Percentiles rank a stretch among this genome's conserved stretches.
phyloP scores from a whole-genome alignment of 2,888 invertebrate genomes.

The Actias luna region DNA sequence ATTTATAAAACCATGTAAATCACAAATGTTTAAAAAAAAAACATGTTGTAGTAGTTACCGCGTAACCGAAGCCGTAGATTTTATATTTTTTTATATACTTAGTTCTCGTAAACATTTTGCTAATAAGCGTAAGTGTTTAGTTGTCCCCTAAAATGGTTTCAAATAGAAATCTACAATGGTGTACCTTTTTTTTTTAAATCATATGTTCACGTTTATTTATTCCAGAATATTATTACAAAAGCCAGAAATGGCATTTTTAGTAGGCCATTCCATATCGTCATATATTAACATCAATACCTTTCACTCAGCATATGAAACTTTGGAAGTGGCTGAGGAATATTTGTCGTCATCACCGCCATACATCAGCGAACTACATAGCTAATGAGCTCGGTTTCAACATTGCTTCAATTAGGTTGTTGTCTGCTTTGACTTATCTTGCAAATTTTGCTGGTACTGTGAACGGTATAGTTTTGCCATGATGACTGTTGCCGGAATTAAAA shows the following conservation, averaged over 20 bases:
- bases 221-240: neutral
- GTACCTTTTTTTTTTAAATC: too few species aligned
- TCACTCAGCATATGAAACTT: slow-evolving; percentile 82
- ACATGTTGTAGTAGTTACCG: too few species aligned
- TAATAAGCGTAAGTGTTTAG: too few species aligned
- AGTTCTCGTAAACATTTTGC: too few species aligned
- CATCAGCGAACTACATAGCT: slow-evolving; percentile 84
- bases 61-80: too few species aligned
- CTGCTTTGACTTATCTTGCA: slow-evolving; percentile 30
- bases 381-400: slow-evolving; percentile 81
- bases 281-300: slow-evolving; percentile 80
- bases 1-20: too few species aligned
- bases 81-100: too few species aligned
- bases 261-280: slow-evolving; percentile 76
- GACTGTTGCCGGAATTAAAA: slow-evolving; percentile 83
- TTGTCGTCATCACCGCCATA: slow-evolving; percentile 73
- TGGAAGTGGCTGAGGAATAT: slow-evolving; percentile 85
- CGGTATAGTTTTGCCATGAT: slow-evolving; percentile 83
- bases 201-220: too few species aligned
- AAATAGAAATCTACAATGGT: too few species aligned
- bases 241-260: slow-evolving; percentile 20
- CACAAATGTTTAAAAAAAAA: too few species aligned
- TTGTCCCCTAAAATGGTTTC: too few species aligned
- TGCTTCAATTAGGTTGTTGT: slow-evolving; percentile 31
- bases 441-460: slow-evolving; percentile 84